A percentile compares a stretch with the other conserved stretches of the same genome.
Evolutionary conservation across 2,113 vertebrate genomes (phyloP).

Genomic region (Madoqua kirkii): DNA sequence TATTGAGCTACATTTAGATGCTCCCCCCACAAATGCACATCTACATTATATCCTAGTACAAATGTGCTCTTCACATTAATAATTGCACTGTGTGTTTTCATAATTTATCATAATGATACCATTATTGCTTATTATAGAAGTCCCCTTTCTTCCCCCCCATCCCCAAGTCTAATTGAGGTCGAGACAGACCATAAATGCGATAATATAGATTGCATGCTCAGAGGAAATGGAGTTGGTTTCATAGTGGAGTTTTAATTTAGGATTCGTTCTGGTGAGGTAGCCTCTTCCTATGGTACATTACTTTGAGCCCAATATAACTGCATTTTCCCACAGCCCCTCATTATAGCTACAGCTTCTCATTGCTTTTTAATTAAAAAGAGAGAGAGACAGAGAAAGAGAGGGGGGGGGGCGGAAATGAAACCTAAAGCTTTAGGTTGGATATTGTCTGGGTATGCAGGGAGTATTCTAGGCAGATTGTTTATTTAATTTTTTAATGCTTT

Average conservation of each 20-base stretch:
- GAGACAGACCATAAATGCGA: conserved; percentile 64
- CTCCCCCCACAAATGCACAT: neutral
- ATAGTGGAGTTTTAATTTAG: conserved; percentile 71
- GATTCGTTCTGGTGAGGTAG: conserved; percentile 60
- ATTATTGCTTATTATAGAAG: conserved; percentile 58
- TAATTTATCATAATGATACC: conserved; percentile 73
- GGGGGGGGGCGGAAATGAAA: neutral
- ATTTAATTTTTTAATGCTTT: conserved; percentile 68
- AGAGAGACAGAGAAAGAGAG: neutral
- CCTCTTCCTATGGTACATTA: conserved; percentile 63
- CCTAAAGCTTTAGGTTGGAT: conserved; percentile 21
- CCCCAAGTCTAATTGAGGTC: conserved; percentile 68
- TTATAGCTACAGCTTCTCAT: conserved; percentile 52
- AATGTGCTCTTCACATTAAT: conserved; percentile 65
- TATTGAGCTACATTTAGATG: neutral
- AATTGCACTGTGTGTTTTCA: conserved; percentile 63
- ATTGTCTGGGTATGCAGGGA: conserved; percentile 57
- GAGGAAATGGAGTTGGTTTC: conserved; percentile 69
- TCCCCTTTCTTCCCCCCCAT: neutral
- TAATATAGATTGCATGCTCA: conserved; percentile 49
- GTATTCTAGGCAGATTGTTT: conserved; percentile 22
- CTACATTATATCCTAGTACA: conserved; percentile 57
- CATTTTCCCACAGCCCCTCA: conserved; percentile 56
- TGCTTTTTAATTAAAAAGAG: conserved; percentile 69
- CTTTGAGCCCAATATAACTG: conserved; percentile 60